A percentile compares a stretch with the other conserved stretches of the same genome.
These are phyloP conservation scores for Drosophila mimica DNA, from an alignment of 2,888 invertebrate genomes.

Conservation along the genomic window DNA sequence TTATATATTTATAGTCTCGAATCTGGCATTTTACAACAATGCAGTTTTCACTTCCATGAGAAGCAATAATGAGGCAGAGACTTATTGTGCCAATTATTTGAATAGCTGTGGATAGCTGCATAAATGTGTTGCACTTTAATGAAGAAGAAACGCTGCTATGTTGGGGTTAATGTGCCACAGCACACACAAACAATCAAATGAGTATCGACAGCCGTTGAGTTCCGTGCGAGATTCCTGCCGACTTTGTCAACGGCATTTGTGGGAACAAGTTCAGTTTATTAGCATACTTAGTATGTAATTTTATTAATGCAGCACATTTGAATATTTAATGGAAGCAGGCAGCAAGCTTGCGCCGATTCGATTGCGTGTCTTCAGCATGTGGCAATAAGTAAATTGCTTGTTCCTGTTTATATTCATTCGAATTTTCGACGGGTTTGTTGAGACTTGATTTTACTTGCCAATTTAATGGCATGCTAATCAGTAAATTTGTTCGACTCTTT, in stretches of 20 bases:
- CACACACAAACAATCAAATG: not conserved
- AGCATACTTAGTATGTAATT: constrained; percentile 30
- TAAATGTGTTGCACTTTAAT: constrained; percentile 17
- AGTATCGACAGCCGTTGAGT: constrained; percentile 2
- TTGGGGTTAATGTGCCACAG: constrained; percentile 25
- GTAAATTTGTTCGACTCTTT: not conserved
- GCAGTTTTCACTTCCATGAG: constrained; percentile 15
- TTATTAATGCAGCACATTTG: constrained; percentile 20
- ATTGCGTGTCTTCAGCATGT: constrained; percentile 28
- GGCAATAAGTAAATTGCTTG: constrained; percentile 5
- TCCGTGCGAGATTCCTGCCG: not conserved
- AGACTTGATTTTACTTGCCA: constrained; percentile 4
- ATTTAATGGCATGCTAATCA: constrained; percentile 15
- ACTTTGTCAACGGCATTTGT: constrained; percentile 1
- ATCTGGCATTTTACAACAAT: constrained; percentile 20
- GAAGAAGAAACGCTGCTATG: constrained; percentile 5
- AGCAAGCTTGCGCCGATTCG: constrained; percentile 9
- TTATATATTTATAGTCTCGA: constrained; percentile 4
- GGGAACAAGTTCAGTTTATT: constrained; percentile 24
- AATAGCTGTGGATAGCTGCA: not conserved
- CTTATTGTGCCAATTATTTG: constrained; percentile 9
- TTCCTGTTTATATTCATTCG: not conserved
- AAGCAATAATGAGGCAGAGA: constrained; percentile 5
- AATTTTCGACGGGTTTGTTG: not conserved
- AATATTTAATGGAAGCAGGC: constrained; percentile 20